These are phyloP conservation scores for Dione juno DNA, from an alignment of 2,888 invertebrate genomes.

Conservation along the genomic window DNA sequence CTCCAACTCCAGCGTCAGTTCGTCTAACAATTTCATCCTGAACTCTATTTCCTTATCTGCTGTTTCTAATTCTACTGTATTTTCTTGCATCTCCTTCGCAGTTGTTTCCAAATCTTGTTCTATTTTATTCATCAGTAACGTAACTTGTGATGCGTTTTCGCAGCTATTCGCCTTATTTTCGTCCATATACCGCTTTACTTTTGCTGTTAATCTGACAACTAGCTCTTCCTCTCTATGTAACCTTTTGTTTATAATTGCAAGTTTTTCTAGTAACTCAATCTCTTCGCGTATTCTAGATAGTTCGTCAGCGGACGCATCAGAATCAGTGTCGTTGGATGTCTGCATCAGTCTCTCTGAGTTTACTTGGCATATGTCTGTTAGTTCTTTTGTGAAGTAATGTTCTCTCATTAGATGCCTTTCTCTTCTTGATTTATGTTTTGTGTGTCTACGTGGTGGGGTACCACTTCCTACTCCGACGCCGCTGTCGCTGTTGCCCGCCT, in stretches of 20 bases:
- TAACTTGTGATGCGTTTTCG: constrained; percentile 77
- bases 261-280: constrained; percentile 88
- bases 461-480: constrained; percentile 88
- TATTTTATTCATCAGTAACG: constrained; percentile 77
- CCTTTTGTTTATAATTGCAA: constrained; percentile 88
- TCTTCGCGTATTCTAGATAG: constrained; percentile 85
- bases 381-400: constrained; percentile 82
- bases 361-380: constrained; percentile 80
- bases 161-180: constrained; percentile 79
- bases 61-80: constrained; percentile 76
- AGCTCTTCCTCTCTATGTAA: constrained; percentile 89
- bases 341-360: constrained; percentile 77
- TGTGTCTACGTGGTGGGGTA: constrained; percentile 81
- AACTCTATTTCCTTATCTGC: constrained; percentile 81
- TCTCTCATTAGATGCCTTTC: constrained; percentile 81
- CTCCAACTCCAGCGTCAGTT: constrained; percentile 79
- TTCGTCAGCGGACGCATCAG: constrained; percentile 79
- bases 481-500: constrained; percentile 88
- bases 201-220: constrained; percentile 86
- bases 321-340: constrained; percentile 76
- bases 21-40: constrained; percentile 81
- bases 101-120: constrained; percentile 79
- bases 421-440: constrained; percentile 80
- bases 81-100: constrained; percentile 80
- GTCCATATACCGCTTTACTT: constrained; percentile 84